A percentile compares a stretch with the other conserved stretches of the same genome.
Evolutionary conservation across 2,797 vertebrate genomes (phyloP).

Genomic region (Ciconia nigra): DNA sequence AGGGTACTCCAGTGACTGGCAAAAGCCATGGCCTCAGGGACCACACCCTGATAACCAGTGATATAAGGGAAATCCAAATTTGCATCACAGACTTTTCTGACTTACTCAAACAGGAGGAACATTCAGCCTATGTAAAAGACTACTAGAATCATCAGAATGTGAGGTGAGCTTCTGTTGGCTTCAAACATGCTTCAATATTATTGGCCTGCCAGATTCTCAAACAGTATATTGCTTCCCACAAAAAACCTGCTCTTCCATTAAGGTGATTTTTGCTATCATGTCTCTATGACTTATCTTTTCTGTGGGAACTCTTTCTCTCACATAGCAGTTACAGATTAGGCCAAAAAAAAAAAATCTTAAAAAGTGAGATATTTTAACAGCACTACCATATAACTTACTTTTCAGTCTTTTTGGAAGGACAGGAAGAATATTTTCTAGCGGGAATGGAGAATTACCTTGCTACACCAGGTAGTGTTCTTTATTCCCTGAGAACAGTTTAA

Average conservation of each 20-base stretch:
- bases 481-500: neutral
- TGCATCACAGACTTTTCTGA: neutral
- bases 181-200: neutral
- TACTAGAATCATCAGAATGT: neutral
- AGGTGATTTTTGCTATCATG: neutral
- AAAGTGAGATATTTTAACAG: neutral
- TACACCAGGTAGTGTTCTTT: neutral
- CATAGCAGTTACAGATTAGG: neutral
- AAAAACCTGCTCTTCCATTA: neutral
- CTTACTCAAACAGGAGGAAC: neutral
- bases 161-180: neutral
- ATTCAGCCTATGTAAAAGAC: neutral
- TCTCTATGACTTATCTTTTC: neutral
- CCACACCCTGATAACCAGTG: neutral
- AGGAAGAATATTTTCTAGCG: neutral
- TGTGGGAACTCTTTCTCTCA: neutral
- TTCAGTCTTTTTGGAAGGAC: neutral
- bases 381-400: neutral
- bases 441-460: neutral
- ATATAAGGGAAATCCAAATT: neutral
- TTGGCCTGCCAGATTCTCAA: neutral
- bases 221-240: neutral
- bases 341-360: too few species aligned
- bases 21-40: neutral
- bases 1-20: neutral